phyloP scores from a whole-genome alignment of 2,888 invertebrate genomes.

The Chirona hameri region DNA sequence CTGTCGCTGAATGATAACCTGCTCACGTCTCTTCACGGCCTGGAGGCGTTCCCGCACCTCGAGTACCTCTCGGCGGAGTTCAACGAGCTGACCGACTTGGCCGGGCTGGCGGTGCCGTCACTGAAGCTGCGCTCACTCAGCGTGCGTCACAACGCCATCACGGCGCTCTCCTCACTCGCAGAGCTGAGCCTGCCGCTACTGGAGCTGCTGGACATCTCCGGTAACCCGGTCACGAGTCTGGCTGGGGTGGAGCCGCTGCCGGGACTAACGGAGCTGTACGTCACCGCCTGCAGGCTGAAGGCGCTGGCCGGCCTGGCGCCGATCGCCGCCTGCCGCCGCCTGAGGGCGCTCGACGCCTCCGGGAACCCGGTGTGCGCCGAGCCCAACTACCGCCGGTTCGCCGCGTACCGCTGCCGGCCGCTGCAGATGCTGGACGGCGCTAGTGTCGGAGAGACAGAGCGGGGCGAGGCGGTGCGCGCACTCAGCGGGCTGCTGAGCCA shows the following conservation, averaged over 20 bases:
- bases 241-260: not conserved
- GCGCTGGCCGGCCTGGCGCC: not conserved
- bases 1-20: slow-evolving; percentile 1
- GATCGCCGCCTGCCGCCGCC: not conserved
- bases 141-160: slow-evolving; percentile 10
- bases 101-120: not conserved
- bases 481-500: not conserved
- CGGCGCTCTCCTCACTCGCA: not conserved
- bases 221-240: not conserved
- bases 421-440: slow-evolving; percentile 25
- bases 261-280: not conserved
- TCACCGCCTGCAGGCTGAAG: not conserved
- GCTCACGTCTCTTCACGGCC: not conserved
- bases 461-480: not conserved
- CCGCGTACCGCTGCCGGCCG: not conserved
- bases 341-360: slow-evolving; percentile 3
- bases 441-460: not conserved
- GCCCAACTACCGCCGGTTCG: not conserved
- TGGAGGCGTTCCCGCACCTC: slow-evolving; percentile 6
- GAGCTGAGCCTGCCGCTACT: not conserved
- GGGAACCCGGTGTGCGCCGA: not conserved
- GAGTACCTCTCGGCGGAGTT: slow-evolving; percentile 1
- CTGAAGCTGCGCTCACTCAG: slow-evolving; percentile 1
- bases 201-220: slow-evolving; percentile 10
- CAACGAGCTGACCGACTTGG: not conserved